Conservation (phyloP, 2,797 vertebrate species). For the Fringilla coelebs region DNA sequence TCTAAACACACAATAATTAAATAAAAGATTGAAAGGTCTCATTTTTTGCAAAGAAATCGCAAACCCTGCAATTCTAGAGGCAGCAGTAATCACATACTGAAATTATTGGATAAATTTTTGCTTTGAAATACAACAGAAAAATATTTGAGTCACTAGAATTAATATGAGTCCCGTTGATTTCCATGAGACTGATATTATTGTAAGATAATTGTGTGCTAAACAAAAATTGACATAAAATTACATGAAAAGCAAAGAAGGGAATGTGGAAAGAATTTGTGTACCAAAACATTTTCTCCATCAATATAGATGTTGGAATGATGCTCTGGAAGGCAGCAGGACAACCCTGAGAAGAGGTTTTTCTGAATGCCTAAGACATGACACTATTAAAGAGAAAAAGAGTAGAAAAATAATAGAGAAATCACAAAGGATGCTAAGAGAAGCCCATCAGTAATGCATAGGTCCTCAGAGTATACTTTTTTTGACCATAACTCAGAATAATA, state of each 20-base stretch:
- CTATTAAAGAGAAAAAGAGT: not conserved
- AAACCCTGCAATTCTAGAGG: not conserved
- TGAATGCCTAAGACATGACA: not conserved
- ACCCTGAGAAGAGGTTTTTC: not conserved
- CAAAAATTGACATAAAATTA: not conserved
- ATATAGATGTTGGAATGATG: not conserved
- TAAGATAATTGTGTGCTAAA: not conserved
- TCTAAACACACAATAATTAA: not conserved
- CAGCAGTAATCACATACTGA: not conserved
- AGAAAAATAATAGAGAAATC: not conserved
- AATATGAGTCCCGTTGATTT: not conserved
- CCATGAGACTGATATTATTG: not conserved
- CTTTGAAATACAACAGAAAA: not conserved
- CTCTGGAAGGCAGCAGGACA: not conserved
- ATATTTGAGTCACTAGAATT: not conserved
- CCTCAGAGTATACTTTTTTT: not conserved
- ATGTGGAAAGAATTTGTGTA: not conserved
- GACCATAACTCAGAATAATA: not conserved
- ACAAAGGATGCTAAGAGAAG: not conserved
- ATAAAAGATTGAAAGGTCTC: not conserved
- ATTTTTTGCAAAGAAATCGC: not conserved
- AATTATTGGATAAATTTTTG: not conserved
- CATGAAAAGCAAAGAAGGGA: not conserved
- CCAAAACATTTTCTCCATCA: not conserved
- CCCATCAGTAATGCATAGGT: not conserved